phyloP scores from a whole-genome alignment of 37 sponge, comb jelly and placozoan genomes.

The Aphrocallistes beatrix region DNA sequence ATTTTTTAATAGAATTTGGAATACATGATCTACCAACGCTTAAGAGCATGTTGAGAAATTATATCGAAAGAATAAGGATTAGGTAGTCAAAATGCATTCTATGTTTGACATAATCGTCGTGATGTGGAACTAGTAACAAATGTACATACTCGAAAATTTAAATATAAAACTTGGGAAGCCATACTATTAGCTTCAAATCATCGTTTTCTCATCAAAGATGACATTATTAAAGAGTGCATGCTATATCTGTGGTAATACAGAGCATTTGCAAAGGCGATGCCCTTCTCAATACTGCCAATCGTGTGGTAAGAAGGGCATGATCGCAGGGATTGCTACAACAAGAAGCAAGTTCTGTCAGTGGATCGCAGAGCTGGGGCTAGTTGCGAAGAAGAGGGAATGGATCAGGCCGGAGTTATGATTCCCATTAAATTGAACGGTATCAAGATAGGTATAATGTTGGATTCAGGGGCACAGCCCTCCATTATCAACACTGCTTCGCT shows the following conservation, averaged over 20 bases:
- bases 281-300: background rate
- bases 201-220: too few species aligned
- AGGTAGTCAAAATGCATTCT: too few species aligned
- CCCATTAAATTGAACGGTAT: background rate
- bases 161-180: too few species aligned
- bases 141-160: too few species aligned
- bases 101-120: too few species aligned
- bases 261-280: background rate
- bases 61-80: too few species aligned
- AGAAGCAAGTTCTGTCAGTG: background rate
- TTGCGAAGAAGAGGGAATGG: background rate
- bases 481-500: background rate
- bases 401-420: background rate
- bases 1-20: too few species aligned
- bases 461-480: background rate
- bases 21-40: too few species aligned
- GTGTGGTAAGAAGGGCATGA: background rate
- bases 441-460: background rate
- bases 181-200: too few species aligned
- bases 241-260: background rate
- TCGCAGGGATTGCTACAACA: background rate
- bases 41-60: too few species aligned
- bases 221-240: too few species aligned
- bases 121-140: too few species aligned
- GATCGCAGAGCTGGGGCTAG: background rate